A percentile compares a stretch with the other conserved stretches of the same genome.
phyloP scores from a whole-genome alignment of 1,140 invertebrate species.

The Littorina saxatilis region DNA sequence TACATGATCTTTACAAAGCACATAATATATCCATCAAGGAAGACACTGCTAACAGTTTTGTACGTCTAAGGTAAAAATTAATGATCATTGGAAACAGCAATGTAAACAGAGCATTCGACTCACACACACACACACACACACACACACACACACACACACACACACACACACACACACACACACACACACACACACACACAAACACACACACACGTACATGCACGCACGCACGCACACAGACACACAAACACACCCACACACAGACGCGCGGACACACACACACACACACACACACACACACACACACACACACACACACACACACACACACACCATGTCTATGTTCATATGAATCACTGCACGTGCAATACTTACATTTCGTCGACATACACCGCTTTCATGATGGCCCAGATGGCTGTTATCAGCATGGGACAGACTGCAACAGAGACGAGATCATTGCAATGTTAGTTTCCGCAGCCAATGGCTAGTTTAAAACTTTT shows the following conservation, averaged over 20 bases:
- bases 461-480: too few species aligned
- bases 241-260: not conserved
- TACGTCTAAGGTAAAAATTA: too few species aligned
- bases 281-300: not conserved
- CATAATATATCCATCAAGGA: too few species aligned
- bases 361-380: too few species aligned
- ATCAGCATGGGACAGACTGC: too few species aligned
- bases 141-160: slow-evolving; percentile 24
- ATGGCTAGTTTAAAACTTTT: too few species aligned
- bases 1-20: too few species aligned
- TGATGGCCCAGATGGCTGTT: too few species aligned
- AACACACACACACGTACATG: not conserved
- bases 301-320: not conserved
- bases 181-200: slow-evolving; percentile 21
- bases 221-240: not conserved
- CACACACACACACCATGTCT: not conserved
- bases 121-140: slow-evolving; percentile 25
- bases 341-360: not conserved
- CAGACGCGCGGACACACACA: not conserved
- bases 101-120: too few species aligned
- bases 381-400: too few species aligned
- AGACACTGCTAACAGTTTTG: not conserved
- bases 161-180: slow-evolving; percentile 25
- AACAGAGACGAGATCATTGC: too few species aligned
- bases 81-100: too few species aligned